phyloP scores from a whole-genome alignment of 2,888 invertebrate genomes.

The Drosophila fungiperda region DNA sequence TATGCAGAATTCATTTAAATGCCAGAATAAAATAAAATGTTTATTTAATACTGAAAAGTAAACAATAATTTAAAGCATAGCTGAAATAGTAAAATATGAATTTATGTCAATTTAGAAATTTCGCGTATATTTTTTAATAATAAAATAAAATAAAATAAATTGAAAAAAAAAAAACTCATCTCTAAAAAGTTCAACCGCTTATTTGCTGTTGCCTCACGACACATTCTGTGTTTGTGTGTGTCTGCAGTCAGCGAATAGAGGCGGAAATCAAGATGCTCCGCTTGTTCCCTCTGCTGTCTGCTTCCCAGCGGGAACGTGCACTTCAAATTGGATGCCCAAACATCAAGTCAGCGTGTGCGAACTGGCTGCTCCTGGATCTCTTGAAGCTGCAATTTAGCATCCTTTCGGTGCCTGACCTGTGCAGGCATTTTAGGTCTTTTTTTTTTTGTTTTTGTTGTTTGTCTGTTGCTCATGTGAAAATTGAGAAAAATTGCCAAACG shows the following conservation, averaged over 20 bases:
- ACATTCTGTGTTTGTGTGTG: conserved; percentile 8
- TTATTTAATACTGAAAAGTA: neutral
- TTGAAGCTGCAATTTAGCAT: conserved; percentile 51
- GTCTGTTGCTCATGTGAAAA: conserved; percentile 65
- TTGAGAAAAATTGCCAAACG: conserved; percentile 82
- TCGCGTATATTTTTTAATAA: neutral
- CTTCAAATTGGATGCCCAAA: conserved; percentile 78
- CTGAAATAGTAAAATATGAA: neutral
- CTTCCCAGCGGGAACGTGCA: conserved; percentile 23
- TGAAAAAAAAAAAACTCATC: neutral
- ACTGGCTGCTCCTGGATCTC: conserved; percentile 3
- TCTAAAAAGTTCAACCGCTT: conserved; percentile 24
- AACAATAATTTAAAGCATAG: neutral
- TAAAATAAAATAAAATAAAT: neutral
- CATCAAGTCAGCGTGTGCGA: conserved; percentile 57
- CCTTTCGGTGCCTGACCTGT: conserved; percentile 35
- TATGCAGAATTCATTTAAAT: too few relatives aligned
- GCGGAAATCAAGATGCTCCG: conserved; percentile 43
- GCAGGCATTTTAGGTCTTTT: conserved; percentile 48
- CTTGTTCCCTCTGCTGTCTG: neutral
- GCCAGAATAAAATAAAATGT: neutral
- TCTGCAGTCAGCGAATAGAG: conserved; percentile 20
- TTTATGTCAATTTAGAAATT: neutral
- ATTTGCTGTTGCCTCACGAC: conserved; percentile 19
- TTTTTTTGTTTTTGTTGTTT: neutral